These are phyloP conservation scores for Scyliorhinus canicula DNA, from an alignment of 2,797 vertebrate genomes.

Conservation along the genomic window DNA sequence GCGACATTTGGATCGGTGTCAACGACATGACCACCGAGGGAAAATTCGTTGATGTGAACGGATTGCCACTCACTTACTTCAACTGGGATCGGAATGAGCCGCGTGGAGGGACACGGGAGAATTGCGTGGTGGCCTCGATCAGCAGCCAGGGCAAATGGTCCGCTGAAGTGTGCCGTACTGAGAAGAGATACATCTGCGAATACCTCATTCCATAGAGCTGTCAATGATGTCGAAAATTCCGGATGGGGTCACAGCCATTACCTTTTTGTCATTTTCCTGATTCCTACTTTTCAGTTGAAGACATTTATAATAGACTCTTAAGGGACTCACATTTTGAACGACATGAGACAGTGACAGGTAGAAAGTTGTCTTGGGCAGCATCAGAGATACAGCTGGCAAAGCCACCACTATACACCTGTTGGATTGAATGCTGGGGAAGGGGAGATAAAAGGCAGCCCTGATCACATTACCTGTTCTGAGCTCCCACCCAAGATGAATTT, in stretches of 20 bases:
- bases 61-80: conserved; percentile 70
- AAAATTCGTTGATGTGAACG: conserved; percentile 88
- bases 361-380: not conserved
- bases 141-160: conserved; percentile 84
- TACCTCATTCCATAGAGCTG: conserved; percentile 76
- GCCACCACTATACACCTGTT: not conserved
- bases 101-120: conserved; percentile 81
- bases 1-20: conserved; percentile 89
- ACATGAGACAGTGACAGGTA: not conserved
- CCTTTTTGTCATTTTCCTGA: not conserved
- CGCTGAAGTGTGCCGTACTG: conserved; percentile 78
- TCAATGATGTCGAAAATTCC: not conserved
- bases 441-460: not conserved
- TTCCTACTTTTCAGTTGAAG: not conserved
- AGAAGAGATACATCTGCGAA: conserved; percentile 91
- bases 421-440: not conserved
- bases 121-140: conserved; percentile 78
- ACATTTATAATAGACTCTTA: not conserved
- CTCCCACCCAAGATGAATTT: not conserved
- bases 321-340: not conserved
- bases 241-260: not conserved
- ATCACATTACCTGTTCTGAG: not conserved
- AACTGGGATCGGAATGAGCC: conserved; percentile 87
- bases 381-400: not conserved
- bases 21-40: conserved; percentile 84